Base-by-base conservation (phyloP, 2,113 vertebrate species). In the Lethenteron reissneri region DNA sequence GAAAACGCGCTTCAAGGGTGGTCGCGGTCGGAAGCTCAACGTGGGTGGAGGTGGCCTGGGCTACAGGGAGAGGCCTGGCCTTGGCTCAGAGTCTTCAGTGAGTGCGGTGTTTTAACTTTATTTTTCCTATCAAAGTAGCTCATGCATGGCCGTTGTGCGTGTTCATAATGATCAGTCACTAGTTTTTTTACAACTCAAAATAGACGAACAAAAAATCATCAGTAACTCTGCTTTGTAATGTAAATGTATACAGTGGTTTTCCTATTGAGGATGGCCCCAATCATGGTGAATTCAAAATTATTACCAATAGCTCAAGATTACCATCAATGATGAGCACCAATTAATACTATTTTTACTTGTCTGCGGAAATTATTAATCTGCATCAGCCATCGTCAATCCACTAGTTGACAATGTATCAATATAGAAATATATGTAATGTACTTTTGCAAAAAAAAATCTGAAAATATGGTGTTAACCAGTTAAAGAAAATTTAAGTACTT, bases 31-130 rank as follows among this genome's bases (percentile, higher is more conserved):
- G 80, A 97, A 85, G 78, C 76, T 89, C 73, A 97, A 99, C 62
- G 89, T 99, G 60, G 92, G 94, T 57, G 92, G 94, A 58, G 94
- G 94, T 2, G 94, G 94, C 72, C 80, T 99, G 25, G 94, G 94
- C 1, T 99, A 99, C 73, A 84, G 83, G 57, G 94, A 97, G 70
- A 86, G 94, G 68, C 94, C 94, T 1, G 94, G 94, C 5, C 82
- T 99, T 19, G 94, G 94, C 21, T 83, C 92, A 12, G 91, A 96
- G 56, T 86, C 81, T n/a, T 82, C 87, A 57, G 94, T 99, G 75
- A 88, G 91, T 80, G 64, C 64, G 10, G 11, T 9, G n/a, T 68
- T 68, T 17, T 9, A 9, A 11, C 64, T 68, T 68, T n/a, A 21
- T 68, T 11, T 17, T 21, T 17, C 64, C 21, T 2, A 17, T 17